phyloP scores from a whole-genome alignment of 2,888 invertebrate species.

The Rotaria socialis region DNA sequence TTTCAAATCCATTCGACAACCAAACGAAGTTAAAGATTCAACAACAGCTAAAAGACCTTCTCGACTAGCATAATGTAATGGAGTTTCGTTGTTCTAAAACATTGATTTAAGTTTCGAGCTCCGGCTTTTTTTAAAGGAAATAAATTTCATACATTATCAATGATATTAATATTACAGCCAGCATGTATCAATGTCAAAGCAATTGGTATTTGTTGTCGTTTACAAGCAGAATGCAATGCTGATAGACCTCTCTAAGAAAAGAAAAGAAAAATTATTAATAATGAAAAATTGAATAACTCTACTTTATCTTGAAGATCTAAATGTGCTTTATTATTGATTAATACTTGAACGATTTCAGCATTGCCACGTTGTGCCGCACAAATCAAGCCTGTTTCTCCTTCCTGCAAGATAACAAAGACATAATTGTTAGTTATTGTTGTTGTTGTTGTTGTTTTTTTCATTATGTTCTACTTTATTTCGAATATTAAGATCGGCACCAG shows the following conservation, averaged over 20 bases:
- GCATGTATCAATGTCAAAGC: constrained; percentile 66
- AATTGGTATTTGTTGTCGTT: constrained; percentile 63
- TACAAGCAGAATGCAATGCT: constrained; percentile 66
- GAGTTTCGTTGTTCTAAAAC: constrained; percentile 64
- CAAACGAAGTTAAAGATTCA: constrained; percentile 65
- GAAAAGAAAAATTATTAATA: not conserved
- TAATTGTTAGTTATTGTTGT: not conserved
- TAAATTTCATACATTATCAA: constrained; percentile 61
- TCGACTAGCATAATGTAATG: constrained; percentile 65
- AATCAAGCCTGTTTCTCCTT: constrained; percentile 64
- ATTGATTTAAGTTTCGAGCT: not conserved
- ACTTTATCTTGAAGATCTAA: constrained; percentile 62
- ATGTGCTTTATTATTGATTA: constrained; percentile 62
- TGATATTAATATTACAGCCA: constrained; percentile 67
- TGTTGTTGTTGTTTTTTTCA: not conserved
- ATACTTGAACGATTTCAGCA: constrained; percentile 62
- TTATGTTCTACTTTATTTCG: constrained; percentile 56
- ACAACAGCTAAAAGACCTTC: constrained; percentile 63
- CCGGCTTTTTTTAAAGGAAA: not conserved
- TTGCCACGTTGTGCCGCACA: constrained; percentile 63
- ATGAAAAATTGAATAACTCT: not conserved
- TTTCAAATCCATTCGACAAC: constrained; percentile 66
- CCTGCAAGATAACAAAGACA: constrained; percentile 53
- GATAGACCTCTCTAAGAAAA: constrained; percentile 55
- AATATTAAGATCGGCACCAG: constrained; percentile 57